Evolutionary conservation across 2,113 vertebrate species (phyloP), one percentile per base, ranked within the genome.

Genomic region (Gavialis gangeticus): DNA sequence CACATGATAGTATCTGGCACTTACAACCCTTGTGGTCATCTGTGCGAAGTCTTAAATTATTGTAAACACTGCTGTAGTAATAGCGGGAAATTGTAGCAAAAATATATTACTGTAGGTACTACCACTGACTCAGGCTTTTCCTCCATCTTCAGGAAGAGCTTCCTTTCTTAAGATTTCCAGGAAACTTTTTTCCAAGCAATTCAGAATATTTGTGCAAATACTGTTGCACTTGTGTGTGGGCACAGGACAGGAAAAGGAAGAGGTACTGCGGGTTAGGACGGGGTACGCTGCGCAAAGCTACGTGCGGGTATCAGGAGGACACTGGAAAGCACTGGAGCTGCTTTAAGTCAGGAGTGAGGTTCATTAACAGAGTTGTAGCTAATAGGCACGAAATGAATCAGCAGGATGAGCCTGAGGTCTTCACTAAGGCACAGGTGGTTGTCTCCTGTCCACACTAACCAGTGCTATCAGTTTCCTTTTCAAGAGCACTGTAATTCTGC

Each of bases 401-500:
- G 34, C 19, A 46, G 34, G 34, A 73, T 30, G 30, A 22, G 67
- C 11, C 22, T 6, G 2, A 16, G 34, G 11, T 19, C 67, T 30
- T 17, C 18, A 34, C 17, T 5, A 16, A 34, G 18, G 30, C 10
- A 4, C 18, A 34, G 25, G 22, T 46, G 21, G 46, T 24, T 14
- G 34, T 46, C 69, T 73, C 21, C 69, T 25, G 69, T 13, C 24
- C 12, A 37, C 34, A 46, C 69, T 46, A 71, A 11, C 19, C 34
- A 37, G 12, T 73, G 69, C 21, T 24, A 37, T 73, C 69, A 73
- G 66, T 71, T 22, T 71, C 69, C 6, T 73, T 73, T 24, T 19
- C 12, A 11, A 0, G 3, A 27, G 54, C 18, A 19, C 0, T 2
- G 34, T 37, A 4, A 1, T 63, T 62, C 7, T 5, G 7, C n/a